phyloP scores from a whole-genome alignment of 2,113 vertebrate genomes.

The Acanthochromis polyacanthus region DNA sequence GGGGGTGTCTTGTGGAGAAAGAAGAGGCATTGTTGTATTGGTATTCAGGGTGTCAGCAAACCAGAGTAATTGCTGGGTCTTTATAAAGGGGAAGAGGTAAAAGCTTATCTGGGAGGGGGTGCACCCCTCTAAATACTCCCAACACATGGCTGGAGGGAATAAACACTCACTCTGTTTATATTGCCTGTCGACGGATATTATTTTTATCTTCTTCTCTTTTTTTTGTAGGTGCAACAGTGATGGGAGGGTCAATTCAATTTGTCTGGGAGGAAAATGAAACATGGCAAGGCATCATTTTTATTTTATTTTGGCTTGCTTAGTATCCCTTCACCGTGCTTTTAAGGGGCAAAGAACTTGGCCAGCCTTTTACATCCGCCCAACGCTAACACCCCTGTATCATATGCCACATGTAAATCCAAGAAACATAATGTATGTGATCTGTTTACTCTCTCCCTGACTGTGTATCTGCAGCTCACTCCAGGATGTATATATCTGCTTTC shows the following conservation, averaged over 20 bases:
- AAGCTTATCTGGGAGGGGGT: slow-evolving; percentile 57
- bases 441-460: slow-evolving; percentile 69
- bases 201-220: slow-evolving; percentile 20
- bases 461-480: slow-evolving; percentile 64
- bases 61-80: slow-evolving; percentile 78
- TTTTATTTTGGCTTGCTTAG: not conserved
- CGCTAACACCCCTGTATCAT: slow-evolving; percentile 50
- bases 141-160: slow-evolving; percentile 65
- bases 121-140: slow-evolving; percentile 64
- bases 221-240: slow-evolving; percentile 50
- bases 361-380: slow-evolving; percentile 31
- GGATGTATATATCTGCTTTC: slow-evolving; percentile 82
- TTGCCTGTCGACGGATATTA: slow-evolving; percentile 64
- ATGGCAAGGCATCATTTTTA: slow-evolving; percentile 34
- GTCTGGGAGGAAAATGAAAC: slow-evolving; percentile 67
- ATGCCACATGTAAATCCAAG: slow-evolving; percentile 68
- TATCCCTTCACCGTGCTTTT: not conserved
- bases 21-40: slow-evolving; percentile 76
- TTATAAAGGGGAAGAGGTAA: slow-evolving; percentile 66
- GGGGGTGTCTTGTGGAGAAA: slow-evolving; percentile 48
- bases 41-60: slow-evolving; percentile 77
- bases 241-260: slow-evolving; percentile 70
- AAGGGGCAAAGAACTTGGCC: slow-evolving; percentile 28
- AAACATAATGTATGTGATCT: slow-evolving; percentile 76
- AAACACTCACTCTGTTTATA: slow-evolving; percentile 67